Conservation (phyloP, 2,888 invertebrate genomes). For the Macropis europaea region DNA sequence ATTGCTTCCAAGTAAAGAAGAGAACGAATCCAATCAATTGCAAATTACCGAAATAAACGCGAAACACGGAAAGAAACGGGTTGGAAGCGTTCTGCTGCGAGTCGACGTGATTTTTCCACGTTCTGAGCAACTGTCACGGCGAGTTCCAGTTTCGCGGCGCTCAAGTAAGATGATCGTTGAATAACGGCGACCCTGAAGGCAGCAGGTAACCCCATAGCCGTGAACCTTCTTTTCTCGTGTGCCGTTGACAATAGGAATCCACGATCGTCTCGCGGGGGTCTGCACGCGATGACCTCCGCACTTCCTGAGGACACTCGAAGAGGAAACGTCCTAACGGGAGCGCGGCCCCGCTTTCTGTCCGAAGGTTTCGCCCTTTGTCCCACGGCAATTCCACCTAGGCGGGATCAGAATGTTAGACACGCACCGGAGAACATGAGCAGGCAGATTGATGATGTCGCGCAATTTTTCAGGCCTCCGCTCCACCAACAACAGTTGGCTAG, state of each 20-base stretch:
- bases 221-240: constrained; percentile 64
- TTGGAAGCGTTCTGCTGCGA: too few species aligned
- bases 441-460: background rate
- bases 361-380: constrained; percentile 33
- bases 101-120: too few species aligned
- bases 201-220: constrained; percentile 63
- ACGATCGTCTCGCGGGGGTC: constrained; percentile 64
- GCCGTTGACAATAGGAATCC: constrained; percentile 68
- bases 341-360: constrained; percentile 36
- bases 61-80: too few species aligned
- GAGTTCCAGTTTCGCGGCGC: constrained; percentile 52
- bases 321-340: constrained; percentile 72
- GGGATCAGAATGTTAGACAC: constrained; percentile 9
- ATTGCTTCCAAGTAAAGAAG: constrained; percentile 4
- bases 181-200: constrained; percentile 70
- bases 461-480: background rate
- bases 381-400: background rate
- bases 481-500: background rate
- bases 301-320: constrained; percentile 70
- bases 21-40: background rate
- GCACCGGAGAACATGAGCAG: background rate
- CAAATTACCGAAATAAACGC: background rate
- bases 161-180: constrained; percentile 42
- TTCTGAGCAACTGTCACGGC: too few species aligned
- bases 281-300: constrained; percentile 73